Base-by-base conservation (phyloP, 1,140 invertebrate species). In the Archegozetes longisetosus region DNA sequence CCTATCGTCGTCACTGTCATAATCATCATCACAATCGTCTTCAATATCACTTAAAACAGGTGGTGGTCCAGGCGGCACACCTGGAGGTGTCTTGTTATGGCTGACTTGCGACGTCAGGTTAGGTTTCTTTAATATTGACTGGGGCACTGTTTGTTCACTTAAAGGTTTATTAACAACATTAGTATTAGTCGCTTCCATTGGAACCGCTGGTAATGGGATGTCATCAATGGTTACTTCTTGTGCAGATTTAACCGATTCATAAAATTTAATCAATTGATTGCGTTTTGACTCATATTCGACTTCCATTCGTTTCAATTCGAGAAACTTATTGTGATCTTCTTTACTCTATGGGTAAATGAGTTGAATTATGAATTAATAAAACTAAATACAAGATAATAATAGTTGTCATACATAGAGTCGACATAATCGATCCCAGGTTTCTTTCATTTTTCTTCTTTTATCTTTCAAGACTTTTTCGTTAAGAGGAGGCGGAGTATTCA, bases 391-490 rank as follows among this genome's bases (percentile, higher is more conserved):
- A n/a, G n/a, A n/a, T n/a, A n/a, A n/a, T n/a, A n/a, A n/a, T n/a
- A n/a, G 47, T 58, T 32, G 29, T 68, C 81, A 87, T 84, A 92
- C 89, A 85, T 95, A 95, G 78, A 96, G 84, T 74, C 86, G 84
- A 66, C 94, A 79, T 29, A 96, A 88, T 67, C 92, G 79, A 65
- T 93, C 87, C 74, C 95, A 83, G 2, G 92, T 97, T 72, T 96
- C 93, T 72, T 86, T 84, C 6, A 97, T 74, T 73, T 97, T 97
- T 71, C 91, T 92, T 64, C 93, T 76, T 74, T 97, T 97, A 68
- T 97, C 93, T 73, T 91, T 89, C 53, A 97, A 74, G 20, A 97
- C 92, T 77, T 93, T 96, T 70, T 96, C 91, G 77, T 93, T 95
- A 1, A 97, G 72, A 17, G 88, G 86, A 28, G 92, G 91, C 51